Evolutionary conservation across 2,797 vertebrate genomes (phyloP).

Genomic region (Hippopotamyrus pictus): DNA sequence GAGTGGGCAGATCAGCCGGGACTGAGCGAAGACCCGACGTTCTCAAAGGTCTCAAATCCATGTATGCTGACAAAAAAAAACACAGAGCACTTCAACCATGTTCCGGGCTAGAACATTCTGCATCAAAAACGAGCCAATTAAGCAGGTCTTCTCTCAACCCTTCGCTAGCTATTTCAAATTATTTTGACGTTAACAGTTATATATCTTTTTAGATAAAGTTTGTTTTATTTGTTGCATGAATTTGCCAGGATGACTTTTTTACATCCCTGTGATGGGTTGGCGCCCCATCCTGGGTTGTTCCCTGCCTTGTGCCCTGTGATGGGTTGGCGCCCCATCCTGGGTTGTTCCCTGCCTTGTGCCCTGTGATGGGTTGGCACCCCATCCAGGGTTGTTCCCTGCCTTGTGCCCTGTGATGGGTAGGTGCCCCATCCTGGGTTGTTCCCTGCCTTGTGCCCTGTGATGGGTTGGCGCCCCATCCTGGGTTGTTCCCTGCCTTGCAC

Average conservation of each 20-base stretch:
- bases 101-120: background rate
- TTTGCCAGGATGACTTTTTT: background rate
- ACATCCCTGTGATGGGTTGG: background rate
- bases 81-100: background rate
- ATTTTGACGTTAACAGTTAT: background rate
- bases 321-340: too few species aligned
- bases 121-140: background rate
- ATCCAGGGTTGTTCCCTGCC: too few species aligned
- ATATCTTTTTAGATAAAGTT: background rate
- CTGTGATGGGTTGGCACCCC: too few species aligned
- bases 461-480: too few species aligned
- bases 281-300: too few species aligned
- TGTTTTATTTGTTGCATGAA: background rate
- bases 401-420: too few species aligned
- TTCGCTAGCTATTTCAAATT: background rate
- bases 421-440: too few species aligned
- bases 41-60: conserved; percentile 10
- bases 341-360: too few species aligned
- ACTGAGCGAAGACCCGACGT: background rate
- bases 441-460: too few species aligned
- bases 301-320: too few species aligned
- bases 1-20: background rate
- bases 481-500: too few species aligned
- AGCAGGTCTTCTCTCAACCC: background rate
- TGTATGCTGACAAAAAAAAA: background rate